Percentiles rank a stretch among this genome's conserved stretches.
phyloP scores from a whole-genome alignment of 2,797 vertebrate species.

The Cynopterus sphinx region DNA sequence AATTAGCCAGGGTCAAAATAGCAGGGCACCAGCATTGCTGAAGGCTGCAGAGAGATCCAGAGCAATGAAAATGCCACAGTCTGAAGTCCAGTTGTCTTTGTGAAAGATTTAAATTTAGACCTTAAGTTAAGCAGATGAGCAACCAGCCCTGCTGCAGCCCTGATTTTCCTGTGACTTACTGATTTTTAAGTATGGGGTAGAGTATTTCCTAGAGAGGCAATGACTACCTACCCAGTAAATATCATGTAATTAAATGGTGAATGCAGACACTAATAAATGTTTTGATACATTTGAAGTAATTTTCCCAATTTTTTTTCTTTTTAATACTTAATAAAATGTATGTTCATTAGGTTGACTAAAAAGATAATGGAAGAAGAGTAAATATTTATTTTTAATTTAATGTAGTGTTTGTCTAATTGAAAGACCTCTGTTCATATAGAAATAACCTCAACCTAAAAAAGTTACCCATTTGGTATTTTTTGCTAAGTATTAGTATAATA shows the following conservation, averaged over 20 bases:
- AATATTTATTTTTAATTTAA: background rate
- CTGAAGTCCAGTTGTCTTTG: slow-evolving; percentile 49
- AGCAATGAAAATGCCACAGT: slow-evolving; percentile 47
- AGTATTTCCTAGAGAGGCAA: slow-evolving; percentile 31
- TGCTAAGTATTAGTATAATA: background rate
- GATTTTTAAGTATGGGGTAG: background rate
- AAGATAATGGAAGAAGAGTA: background rate
- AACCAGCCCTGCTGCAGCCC: slow-evolving; percentile 53
- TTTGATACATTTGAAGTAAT: background rate
- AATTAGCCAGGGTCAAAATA: slow-evolving; percentile 79
- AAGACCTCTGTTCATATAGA: background rate
- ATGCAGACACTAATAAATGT: background rate
- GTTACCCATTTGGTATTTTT: background rate
- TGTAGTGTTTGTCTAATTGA: background rate
- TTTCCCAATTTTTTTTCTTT: background rate
- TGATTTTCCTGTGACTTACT: slow-evolving; percentile 28
- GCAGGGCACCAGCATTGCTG: slow-evolving; percentile 71
- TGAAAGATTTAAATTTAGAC: slow-evolving; percentile 68
- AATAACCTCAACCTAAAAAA: background rate
- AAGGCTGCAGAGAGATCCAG: slow-evolving; percentile 69
- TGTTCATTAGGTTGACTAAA: background rate
- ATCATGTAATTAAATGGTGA: background rate
- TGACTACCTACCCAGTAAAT: background rate
- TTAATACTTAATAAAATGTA: background rate
- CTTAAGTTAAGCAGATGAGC: slow-evolving; percentile 76